Evolutionary conservation across 2,797 vertebrate species (phyloP).

Genomic region (Parauchenoglanis ngamensis): DNA sequence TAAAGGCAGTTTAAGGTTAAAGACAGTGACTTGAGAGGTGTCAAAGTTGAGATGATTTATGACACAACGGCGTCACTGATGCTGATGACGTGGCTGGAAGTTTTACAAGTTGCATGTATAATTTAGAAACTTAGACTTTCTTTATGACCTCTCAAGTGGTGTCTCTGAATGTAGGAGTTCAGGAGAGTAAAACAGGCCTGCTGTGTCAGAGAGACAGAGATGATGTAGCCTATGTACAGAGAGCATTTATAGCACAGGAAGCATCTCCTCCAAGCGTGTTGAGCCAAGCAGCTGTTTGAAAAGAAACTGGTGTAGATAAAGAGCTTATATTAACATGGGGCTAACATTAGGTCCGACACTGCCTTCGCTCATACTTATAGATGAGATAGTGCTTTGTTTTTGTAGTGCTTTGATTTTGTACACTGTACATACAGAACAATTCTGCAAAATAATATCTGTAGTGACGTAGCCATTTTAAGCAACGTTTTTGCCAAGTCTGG

Average conservation of each 20-base stretch:
- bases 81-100: neutral
- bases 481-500: too few species aligned
- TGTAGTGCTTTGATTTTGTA: too few species aligned
- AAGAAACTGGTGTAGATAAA: neutral
- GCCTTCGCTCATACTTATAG: neutral
- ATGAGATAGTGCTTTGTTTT: neutral
- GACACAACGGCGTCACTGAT: neutral
- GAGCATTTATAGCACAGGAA: neutral
- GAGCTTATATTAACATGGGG: neutral
- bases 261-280: neutral
- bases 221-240: neutral
- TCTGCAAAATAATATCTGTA: neutral
- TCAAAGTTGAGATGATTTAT: neutral
- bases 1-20: neutral
- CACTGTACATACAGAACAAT: too few species aligned
- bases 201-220: neutral
- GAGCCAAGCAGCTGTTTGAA: neutral
- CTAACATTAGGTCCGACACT: neutral
- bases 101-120: neutral
- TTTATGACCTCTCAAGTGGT: neutral
- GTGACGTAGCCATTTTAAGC: neutral
- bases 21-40: neutral
- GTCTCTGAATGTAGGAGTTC: neutral
- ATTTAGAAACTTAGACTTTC: neutral
- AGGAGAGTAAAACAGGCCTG: neutral